Evolutionary conservation across 2,797 vertebrate genomes (phyloP), one percentile per base, ranked within the genome.

Genomic region (Gymnothorax javanicus): DNA sequence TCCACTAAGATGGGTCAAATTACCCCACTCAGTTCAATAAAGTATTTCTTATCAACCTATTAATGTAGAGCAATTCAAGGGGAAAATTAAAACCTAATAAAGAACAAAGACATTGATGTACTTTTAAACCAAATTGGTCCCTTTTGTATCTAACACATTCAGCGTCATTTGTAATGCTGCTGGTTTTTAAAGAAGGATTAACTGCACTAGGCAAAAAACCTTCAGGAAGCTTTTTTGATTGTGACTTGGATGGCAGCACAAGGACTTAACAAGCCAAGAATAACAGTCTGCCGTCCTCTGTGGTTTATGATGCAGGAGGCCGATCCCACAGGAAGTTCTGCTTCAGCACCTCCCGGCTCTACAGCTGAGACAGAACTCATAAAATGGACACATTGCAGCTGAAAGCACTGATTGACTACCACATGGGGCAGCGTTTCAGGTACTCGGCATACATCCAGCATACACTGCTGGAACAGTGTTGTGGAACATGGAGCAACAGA

Each of bases 101-200:
- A 17, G 15, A 73, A 7, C 23, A 43, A 43, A 43, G 5, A 20
- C 25, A 56, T 43, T 43, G 33, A 23, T 23, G 52, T 54, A 23
- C 23, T 56, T 20, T 52, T n/a, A 54, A 7, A 54, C 20, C 25
- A 56, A 23, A 54, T 81, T 17, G 7, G 8, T 81, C 50, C 52
- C 20, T 54, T 81, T 81, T 20, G 23, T 81, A 54, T 56, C 4
- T 52, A 79, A 15, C 15, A 20, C 20, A 56, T 52, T 56, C 77
- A 1, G 23, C 54, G 52, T n/a, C 77, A 56, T 52, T 81, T 54
- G 20, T 56, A 54, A 3, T 56, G 77, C 50, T 8, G 20, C 52
- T 52, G 20, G 77, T 43, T 81, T 81, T 81, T 81, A 23, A 81
- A 81, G 77, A 81, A 56, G 77, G 23, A 54, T 81, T 54, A 81